A percentile compares a stretch with the other conserved stretches of the same genome.
These are phyloP conservation scores for Peromyscus melanophrys DNA, from an alignment of 2,797 vertebrate genomes.

Conservation along the genomic window DNA sequence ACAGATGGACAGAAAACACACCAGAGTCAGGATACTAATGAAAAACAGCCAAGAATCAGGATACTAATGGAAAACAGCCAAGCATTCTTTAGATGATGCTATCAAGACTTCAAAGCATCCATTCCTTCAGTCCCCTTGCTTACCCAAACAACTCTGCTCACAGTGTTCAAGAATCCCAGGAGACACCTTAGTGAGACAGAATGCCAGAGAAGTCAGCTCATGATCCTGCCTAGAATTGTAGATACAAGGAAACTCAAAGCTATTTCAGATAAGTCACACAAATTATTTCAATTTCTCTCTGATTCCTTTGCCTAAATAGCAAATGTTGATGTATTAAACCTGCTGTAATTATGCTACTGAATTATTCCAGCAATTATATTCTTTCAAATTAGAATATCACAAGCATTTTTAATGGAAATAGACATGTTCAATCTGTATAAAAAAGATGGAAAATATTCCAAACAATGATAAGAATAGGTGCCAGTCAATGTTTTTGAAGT, in stretches of 20 bases:
- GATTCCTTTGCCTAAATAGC: slow-evolving; percentile 41
- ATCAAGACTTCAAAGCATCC: background rate
- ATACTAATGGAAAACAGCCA: background rate
- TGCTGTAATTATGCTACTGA: slow-evolving; percentile 53
- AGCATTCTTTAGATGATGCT: background rate
- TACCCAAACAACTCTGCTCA: background rate
- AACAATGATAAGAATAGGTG: slow-evolving; percentile 32
- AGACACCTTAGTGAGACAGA: background rate
- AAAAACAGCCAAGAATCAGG: background rate
- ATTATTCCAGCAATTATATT: slow-evolving; percentile 66
- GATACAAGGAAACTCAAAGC: background rate
- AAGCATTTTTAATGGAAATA: slow-evolving; percentile 53
- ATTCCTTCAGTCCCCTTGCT: background rate
- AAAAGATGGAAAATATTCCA: background rate
- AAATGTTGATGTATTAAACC: slow-evolving; percentile 66
- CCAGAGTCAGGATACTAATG: background rate
- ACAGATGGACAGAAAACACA: fast-evolving
- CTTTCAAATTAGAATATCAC: slow-evolving; percentile 30
- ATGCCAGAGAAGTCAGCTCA: background rate
- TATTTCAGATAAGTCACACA: background rate
- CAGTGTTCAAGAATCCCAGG: background rate
- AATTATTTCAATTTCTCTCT: slow-evolving; percentile 13
- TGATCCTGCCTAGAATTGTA: background rate
- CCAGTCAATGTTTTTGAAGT: background rate
- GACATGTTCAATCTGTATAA: slow-evolving; percentile 19